These are phyloP conservation scores for Ptychadena robeensis DNA, from an alignment of 2,797 vertebrate genomes.

Conservation along the genomic window DNA sequence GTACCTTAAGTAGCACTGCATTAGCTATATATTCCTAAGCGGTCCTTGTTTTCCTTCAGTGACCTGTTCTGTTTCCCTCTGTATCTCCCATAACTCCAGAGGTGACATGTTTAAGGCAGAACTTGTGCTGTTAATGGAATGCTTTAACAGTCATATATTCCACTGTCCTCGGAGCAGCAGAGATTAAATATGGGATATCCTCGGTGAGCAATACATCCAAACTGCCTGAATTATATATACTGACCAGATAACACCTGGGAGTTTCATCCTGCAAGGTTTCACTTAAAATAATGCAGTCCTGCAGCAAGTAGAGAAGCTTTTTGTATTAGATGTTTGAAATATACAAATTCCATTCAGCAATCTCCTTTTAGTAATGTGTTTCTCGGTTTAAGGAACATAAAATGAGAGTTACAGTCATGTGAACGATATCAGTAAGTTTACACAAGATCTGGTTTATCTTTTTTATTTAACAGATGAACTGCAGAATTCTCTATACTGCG, in stretches of 20 bases:
- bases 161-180: constrained; percentile 48
- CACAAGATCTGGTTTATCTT: too few relatives aligned
- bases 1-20: constrained; percentile 26
- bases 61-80: constrained; percentile 47
- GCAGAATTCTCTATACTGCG: too few relatives aligned
- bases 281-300: constrained; percentile 10
- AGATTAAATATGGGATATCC: constrained; percentile 58
- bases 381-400: neutral
- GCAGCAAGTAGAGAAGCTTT: constrained; percentile 8
- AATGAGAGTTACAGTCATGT: neutral
- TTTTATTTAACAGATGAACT: too few relatives aligned
- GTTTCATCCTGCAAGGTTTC: constrained; percentile 12
- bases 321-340: neutral
- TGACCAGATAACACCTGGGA: constrained; percentile 27
- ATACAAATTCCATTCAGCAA: neutral
- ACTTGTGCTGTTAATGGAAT: constrained; percentile 61
- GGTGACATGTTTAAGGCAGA: constrained; percentile 61
- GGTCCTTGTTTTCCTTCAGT: constrained; percentile 48
- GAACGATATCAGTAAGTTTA: too few relatives aligned
- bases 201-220: constrained; percentile 50
- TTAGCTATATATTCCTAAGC: constrained; percentile 42
- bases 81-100: constrained; percentile 56
- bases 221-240: constrained; percentile 46
- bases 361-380: neutral
- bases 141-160: constrained; percentile 61